Conservation (phyloP, 2,797 vertebrate species). For the Brachyalestes nurse region DNA sequence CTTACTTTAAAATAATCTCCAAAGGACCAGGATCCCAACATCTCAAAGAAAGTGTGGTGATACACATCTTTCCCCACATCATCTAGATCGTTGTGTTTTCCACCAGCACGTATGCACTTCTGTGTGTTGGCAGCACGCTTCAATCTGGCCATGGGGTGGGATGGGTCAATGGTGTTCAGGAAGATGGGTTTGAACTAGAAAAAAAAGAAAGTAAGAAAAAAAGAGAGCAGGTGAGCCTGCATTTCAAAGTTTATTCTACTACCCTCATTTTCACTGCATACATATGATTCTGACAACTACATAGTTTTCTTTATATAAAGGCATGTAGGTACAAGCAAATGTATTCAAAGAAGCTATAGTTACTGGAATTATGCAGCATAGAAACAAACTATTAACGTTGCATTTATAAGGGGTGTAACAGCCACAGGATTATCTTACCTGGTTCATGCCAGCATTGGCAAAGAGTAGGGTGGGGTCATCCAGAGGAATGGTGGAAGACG, state of each 20-base stretch:
- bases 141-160: conserved; percentile 93
- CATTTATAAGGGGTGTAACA: background rate
- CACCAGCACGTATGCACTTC: conserved; percentile 97
- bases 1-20: conserved; percentile 98
- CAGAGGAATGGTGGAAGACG: conserved; percentile 89
- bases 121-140: conserved; percentile 94
- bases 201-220: background rate
- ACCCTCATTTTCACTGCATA: background rate
- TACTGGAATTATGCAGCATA: background rate
- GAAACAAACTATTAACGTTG: background rate
- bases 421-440: conserved; percentile 76
- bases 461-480: conserved; percentile 98
- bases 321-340: background rate
- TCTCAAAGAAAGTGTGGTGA: conserved; percentile 99
- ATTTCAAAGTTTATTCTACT: too few relatives aligned
- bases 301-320: background rate
- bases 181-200: conserved; percentile 97
- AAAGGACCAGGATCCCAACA: conserved; percentile 99
- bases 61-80: conserved; percentile 99
- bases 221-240: background rate
- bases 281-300: background rate
- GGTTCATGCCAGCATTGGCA: conserved; percentile 98
- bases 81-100: conserved; percentile 97
- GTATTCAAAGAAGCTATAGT: background rate
- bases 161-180: conserved; percentile 96